Evolutionary conservation across 2,797 vertebrate species (phyloP), one percentile per base, ranked within the genome.

Genomic region (Hypotaenidia philippensis): DNA sequence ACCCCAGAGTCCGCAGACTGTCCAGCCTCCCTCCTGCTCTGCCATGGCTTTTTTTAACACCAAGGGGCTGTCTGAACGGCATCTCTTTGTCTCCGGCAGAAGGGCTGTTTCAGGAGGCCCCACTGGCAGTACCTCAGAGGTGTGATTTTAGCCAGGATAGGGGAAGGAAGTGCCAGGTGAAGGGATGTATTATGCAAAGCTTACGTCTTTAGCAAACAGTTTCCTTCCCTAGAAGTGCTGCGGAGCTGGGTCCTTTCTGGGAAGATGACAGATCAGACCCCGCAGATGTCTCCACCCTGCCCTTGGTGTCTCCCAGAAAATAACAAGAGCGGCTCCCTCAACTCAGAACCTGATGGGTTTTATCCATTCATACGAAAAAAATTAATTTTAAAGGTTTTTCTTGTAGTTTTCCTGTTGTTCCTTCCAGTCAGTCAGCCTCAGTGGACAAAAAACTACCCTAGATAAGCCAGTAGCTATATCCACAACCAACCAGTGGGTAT

Each of bases 11-110:
- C 49, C 0, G 1, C 87, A 95, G 90, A 32, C 82, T 86, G 61
- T 83, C 86, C 77, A 87, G 86, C 80, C 77, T 78, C 89, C 63
- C 70, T 64, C 50, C 53, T 29, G 29, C 83, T 83, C 77, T 64
- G 32, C 65, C 49, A 18, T 0, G 0, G n/a, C 29, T 25, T 68
- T 61, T 84, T 32, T 11, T n/a, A 16, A 10, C 61, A 59, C 40
- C 1, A 2, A 81, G 72, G 49, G 45, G 57, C 16, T 75, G 61
- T 93, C 93, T 90, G 83, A 90, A 63, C 0, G 1, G 5, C 2
- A 2, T 15, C 21, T 61, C 60, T 52, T 71, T 31, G 65, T 49
- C 71, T 83, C 64, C 49, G 70, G 78, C 38, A 84, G n/a, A 47
- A 2, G 0, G 38, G 70, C 71, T 94, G 49, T 31, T 82, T 20